A percentile compares a stretch with the other conserved stretches of the same genome.
phyloP scores from a whole-genome alignment of 2,797 vertebrate genomes.

The Cyclopterus lumpus region DNA sequence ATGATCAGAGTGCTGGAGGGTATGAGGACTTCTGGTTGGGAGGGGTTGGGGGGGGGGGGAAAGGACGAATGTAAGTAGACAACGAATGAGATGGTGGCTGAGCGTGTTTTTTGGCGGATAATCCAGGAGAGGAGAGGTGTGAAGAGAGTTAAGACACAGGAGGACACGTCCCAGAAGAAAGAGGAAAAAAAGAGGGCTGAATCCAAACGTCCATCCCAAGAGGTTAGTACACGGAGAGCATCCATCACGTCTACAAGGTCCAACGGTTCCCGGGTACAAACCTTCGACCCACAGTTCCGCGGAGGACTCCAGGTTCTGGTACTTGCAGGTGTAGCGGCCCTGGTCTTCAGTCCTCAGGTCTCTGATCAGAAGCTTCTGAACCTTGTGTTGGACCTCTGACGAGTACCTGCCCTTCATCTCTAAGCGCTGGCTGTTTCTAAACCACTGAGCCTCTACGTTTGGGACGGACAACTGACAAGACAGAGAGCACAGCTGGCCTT shows the following conservation, averaged over 20 bases:
- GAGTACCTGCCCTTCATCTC: slow-evolving; percentile 89
- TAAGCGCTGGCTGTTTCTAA: slow-evolving; percentile 91
- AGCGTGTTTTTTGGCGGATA: slow-evolving; percentile 22
- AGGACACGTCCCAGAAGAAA: slow-evolving; percentile 49
- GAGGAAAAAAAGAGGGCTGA: slow-evolving; percentile 57
- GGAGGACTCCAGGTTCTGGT: slow-evolving; percentile 90
- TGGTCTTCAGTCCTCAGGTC: slow-evolving; percentile 93
- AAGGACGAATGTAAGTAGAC: slow-evolving; percentile 44
- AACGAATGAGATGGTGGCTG: slow-evolving; percentile 30
- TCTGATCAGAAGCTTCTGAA: slow-evolving; percentile 93
- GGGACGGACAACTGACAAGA: slow-evolving; percentile 96
- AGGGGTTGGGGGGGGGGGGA: slow-evolving; percentile 13
- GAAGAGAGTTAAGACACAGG: slow-evolving; percentile 51
- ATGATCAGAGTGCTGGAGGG: slow-evolving; percentile 14
- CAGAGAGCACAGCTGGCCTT: slow-evolving; percentile 91
- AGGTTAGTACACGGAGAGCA: slow-evolving; percentile 80
- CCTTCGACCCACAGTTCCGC: slow-evolving; percentile 96
- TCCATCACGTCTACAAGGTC: slow-evolving; percentile 35
- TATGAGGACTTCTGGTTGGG: slow-evolving; percentile 25
- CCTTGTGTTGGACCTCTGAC: slow-evolving; percentile 91
- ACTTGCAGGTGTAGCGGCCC: slow-evolving; percentile 91
- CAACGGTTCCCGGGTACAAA: slow-evolving; percentile 82
- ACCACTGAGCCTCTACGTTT: slow-evolving; percentile 94
- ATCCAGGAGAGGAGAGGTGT: slow-evolving; percentile 32
- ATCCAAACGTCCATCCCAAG: slow-evolving; percentile 66